A percentile compares a stretch with the other conserved stretches of the same genome.
Conservation (phyloP, 2,113 vertebrate species). For the Asarcornis scutulata region DNA sequence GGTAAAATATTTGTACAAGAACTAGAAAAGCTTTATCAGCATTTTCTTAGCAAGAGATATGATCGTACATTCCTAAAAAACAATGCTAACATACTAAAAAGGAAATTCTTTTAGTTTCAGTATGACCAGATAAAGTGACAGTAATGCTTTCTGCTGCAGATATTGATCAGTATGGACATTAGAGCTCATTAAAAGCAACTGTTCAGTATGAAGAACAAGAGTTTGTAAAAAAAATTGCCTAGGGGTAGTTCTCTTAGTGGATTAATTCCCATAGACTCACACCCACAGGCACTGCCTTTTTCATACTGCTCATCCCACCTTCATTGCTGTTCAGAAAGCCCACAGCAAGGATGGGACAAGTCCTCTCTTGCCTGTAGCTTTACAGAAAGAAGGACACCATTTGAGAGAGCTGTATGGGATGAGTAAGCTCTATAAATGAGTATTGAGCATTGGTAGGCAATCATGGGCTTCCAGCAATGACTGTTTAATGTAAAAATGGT, state of each 20-base stretch:
- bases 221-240: background rate
- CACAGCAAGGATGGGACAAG: background rate
- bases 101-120: background rate
- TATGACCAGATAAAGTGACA: background rate
- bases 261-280: background rate
- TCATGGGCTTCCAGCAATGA: background rate
- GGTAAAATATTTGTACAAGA: background rate
- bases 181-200: slow-evolving; percentile 36
- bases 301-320: background rate
- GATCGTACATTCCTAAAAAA: background rate
- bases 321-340: background rate
- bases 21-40: background rate
- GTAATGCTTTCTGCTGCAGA: slow-evolving; percentile 10
- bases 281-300: background rate
- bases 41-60: background rate
- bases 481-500: background rate
- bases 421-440: background rate
- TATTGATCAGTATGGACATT: slow-evolving; percentile 56
- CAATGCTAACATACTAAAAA: background rate
- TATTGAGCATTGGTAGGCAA: background rate
- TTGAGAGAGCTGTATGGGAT: background rate
- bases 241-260: background rate
- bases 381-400: background rate
- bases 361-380: background rate
- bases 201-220: slow-evolving; percentile 15